Conservation (phyloP, 2,888 invertebrate species). For the Petrolisthes cinctipes region DNA sequence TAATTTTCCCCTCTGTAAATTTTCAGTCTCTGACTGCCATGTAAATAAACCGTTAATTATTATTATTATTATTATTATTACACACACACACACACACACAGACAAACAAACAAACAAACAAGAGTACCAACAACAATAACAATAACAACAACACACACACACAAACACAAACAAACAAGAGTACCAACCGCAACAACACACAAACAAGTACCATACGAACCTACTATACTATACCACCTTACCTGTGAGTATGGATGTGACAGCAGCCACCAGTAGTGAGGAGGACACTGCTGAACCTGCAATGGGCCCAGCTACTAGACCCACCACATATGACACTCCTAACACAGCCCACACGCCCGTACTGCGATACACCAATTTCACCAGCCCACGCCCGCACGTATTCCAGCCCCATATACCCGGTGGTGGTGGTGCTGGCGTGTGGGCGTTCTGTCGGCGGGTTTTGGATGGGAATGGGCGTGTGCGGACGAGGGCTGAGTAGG, state of each 20-base stretch:
- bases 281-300: slow-evolving; percentile 51
- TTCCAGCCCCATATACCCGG: slow-evolving; percentile 47
- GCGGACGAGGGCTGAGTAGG: slow-evolving; percentile 33
- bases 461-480: slow-evolving; percentile 45
- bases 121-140: no score
- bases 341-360: slow-evolving; percentile 46
- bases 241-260: slow-evolving; percentile 58
- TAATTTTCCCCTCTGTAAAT: no score
- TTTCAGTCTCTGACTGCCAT: no score
- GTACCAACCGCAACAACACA: neutral
- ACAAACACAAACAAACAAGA: neutral
- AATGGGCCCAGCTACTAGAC: slow-evolving; percentile 50
- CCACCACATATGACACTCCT: slow-evolving; percentile 53
- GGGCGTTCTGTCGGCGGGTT: slow-evolving; percentile 5
- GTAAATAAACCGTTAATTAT: no score
- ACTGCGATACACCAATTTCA: slow-evolving; percentile 46
- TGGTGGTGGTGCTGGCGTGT: slow-evolving; percentile 17
- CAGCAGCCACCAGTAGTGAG: slow-evolving; percentile 53
- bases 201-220: neutral
- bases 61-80: no score
- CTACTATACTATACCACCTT: neutral
- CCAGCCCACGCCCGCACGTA: slow-evolving; percentile 38
- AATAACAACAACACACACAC: slow-evolving; percentile 25
- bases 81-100: no score
- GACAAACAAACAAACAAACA: no score